Evolutionary conservation across 2,888 invertebrate species (phyloP), one percentile per base, ranked within the genome.

Genomic region (Poecilobothrus nobilitatus): DNA sequence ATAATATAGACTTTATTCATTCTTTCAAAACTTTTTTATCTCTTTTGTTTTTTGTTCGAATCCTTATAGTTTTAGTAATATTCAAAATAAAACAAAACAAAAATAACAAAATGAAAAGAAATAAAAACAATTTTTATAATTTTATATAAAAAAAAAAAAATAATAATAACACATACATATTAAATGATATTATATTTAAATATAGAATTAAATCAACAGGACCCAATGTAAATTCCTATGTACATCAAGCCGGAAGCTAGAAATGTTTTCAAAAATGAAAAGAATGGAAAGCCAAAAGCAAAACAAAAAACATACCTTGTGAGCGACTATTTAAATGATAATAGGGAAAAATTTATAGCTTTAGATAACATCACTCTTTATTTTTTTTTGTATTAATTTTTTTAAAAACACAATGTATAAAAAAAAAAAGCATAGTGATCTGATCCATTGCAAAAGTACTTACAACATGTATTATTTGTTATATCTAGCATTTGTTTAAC

Each of bases 271-370:
- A 53, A 53, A 53, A 53, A 53, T 18, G 7, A 5, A 18, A 53
- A 18, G 18, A 12, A 53, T 53, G 18, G 4, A 37, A 37, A 27
- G 27, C 27, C 27, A 27, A 41, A 41, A 41, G 15, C 41, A 41
- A 15, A 15, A 18, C 7, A 15, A 53, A 53, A 53, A 53, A 53
- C 12, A 37, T 18, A 6, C 18, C n/a, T n/a, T 53, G 15, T 6
- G 53, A 53, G 15, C n/a, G 53, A 53, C 53, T 53, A 53, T 53
- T 53, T 53, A 53, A 53, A 53, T 53, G 53, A 53, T 53, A 53
- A 53, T 53, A 53, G 53, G 53, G 53, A 1, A 18, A 53, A 53
- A 53, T 53, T 53, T 53, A 53, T 53, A 53, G n/a, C 53, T 53
- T 53, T 53, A 53, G 53, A 53, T 53, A 53, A 53, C 18, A 53